Base-by-base conservation (phyloP, 2,113 vertebrate species). In the Echinops telfairi region DNA sequence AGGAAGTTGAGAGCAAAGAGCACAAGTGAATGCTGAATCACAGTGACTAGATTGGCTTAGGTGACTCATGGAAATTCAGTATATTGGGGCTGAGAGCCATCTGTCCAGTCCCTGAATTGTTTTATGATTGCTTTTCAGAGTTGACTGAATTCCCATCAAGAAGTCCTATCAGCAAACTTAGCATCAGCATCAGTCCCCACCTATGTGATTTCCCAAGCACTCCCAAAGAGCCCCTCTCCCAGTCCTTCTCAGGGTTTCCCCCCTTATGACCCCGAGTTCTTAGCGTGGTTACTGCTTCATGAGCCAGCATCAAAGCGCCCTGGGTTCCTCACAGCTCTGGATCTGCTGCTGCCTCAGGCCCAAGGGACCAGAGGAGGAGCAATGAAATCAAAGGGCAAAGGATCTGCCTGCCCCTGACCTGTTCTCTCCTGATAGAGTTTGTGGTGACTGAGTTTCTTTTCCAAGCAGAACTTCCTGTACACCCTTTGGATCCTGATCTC, bases 1-100 rank as follows among this genome's bases (percentile, higher is more conserved):
- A 40, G 60, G 89, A 96, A 92, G 68, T 66, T n/a, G 66, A 64
- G 40, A 77, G 73, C 47, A 78, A 71, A 78, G 71, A 89, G 20
- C 47, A 25, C 40, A 15, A 83, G 38, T 10, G 70, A 76, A 53
- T 20, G 66, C 78, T 89, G 96, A 85, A 7, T 91, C 82, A 88
- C 60, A 47, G 15, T 11, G 91, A 68, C 60, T 53, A 11, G 58
- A 20, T 78, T 19, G 25, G 60, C 20, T n/a, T 20, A n/a, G 62
- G 66, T 62, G 93, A 92, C 81, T 93, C 79, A 77, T 36, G 57
- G 89, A 78, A 70, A 40, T 27, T 23, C 25, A 68, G 86, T 43
- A 11, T 5, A 10, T 53, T 57, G 27, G 76, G 79, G 31, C 12
- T 25, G 31, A 86, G 62, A 58, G 33, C 53, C n/a, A 3, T 31